Conservation (phyloP, 2,888 invertebrate species). For the Rhingia campestris region DNA sequence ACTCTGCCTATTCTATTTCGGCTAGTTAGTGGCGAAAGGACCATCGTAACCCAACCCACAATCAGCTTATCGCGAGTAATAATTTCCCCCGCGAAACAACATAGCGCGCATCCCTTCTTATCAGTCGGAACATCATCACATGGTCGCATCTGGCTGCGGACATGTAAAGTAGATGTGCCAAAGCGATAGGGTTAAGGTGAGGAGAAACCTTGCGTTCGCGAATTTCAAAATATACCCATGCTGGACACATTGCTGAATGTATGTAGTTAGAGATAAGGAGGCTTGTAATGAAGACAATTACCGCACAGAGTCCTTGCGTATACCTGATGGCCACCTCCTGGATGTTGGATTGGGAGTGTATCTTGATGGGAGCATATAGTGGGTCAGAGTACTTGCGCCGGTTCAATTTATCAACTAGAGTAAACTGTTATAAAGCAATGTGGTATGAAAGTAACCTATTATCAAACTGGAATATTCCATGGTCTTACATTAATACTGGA, state of each 20-base stretch:
- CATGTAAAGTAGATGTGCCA: constrained; percentile 70
- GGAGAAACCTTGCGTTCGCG: constrained; percentile 59
- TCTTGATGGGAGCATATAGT: neutral
- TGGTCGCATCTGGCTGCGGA: constrained; percentile 68
- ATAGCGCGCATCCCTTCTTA: constrained; percentile 63
- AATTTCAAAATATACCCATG: constrained; percentile 27
- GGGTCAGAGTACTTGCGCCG: neutral
- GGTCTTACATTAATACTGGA: too few relatives aligned
- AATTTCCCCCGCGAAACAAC: constrained; percentile 56
- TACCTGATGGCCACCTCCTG: constrained; percentile 30
- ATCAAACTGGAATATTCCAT: too few relatives aligned
- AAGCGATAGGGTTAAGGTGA: constrained; percentile 55
- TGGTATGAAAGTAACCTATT: too few relatives aligned
- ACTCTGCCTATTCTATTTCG: constrained; percentile 15
- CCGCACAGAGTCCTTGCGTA: constrained; percentile 48
- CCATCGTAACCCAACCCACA: constrained; percentile 70
- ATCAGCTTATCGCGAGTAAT: constrained; percentile 73
- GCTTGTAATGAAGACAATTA: constrained; percentile 74
- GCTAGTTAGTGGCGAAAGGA: constrained; percentile 47
- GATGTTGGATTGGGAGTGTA: neutral
- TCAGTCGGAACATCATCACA: constrained; percentile 67
- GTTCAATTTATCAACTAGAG: too few relatives aligned
- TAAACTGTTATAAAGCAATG: too few relatives aligned
- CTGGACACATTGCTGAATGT: constrained; percentile 49
- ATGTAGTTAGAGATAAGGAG: constrained; percentile 54